A percentile compares a stretch with the other conserved stretches of the same genome.
Conservation (phyloP, 53 echinoderm and acorn worm genomes). For the Patiria pectinifera region DNA sequence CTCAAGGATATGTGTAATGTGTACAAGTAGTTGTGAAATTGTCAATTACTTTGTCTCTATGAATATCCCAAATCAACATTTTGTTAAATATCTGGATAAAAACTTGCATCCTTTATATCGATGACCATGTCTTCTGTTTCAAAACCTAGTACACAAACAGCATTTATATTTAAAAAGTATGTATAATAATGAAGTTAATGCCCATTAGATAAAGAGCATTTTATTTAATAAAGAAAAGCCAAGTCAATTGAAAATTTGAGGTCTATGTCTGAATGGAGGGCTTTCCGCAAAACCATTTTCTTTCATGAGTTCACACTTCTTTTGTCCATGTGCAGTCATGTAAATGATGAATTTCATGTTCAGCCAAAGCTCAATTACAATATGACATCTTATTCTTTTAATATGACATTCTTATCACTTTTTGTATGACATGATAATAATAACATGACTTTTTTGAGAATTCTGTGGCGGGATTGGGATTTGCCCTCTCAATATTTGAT, state of each 20-base stretch:
- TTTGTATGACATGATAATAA: no score
- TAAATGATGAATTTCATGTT: no score
- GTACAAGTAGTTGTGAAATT: conserved; percentile 17
- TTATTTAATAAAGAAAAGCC: conserved; percentile 34
- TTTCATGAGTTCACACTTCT: no score
- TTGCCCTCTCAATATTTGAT: no score
- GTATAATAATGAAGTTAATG: conserved; percentile 49
- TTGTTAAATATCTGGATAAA: conserved; percentile 11
- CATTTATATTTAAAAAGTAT: conserved; percentile 44
- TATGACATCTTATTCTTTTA: no score
- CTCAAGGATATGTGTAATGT: neutral
- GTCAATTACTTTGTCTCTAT: neutral
- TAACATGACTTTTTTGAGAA: no score
- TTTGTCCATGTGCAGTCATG: no score
- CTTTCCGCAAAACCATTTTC: no score
- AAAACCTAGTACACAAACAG: conserved; percentile 36
- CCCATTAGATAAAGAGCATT: conserved; percentile 30
- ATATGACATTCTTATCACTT: no score
- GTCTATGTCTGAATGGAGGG: no score
- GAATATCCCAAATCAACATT: neutral
- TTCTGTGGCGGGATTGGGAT: no score
- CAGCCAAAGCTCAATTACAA: no score
- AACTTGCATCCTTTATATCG: conserved; percentile 2
- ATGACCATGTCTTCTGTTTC: conserved; percentile 26
- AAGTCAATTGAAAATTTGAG: conserved; percentile 24